A percentile compares a stretch with the other conserved stretches of the same genome.
phyloP scores from a whole-genome alignment of 2,797 vertebrate genomes.

The Sitta carolinensis region DNA sequence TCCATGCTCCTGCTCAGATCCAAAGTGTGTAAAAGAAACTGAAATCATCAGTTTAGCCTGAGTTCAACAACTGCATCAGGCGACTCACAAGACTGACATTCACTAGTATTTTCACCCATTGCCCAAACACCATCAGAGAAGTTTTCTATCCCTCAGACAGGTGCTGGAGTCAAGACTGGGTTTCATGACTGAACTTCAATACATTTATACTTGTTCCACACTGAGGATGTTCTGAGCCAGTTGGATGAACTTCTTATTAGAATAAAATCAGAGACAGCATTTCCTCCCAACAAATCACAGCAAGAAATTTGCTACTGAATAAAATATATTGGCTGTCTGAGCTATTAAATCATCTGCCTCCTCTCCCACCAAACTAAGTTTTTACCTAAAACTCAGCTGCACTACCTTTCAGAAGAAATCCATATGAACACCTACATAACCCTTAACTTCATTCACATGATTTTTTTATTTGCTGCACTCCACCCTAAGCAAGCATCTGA shows the following conservation, averaged over 20 bases:
- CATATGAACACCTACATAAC: not conserved
- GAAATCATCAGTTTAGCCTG: not conserved
- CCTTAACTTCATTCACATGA: not conserved
- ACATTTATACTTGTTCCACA: not conserved
- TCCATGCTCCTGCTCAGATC: not conserved
- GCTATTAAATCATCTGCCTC: not conserved
- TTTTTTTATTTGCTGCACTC: not conserved
- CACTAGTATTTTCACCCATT: not conserved
- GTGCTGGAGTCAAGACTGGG: not conserved
- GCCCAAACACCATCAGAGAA: not conserved
- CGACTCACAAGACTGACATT: fast-evolving
- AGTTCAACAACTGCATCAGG: not conserved
- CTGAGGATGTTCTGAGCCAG: not conserved
- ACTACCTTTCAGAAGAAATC: not conserved
- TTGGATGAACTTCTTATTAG: not conserved
- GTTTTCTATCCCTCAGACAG: not conserved
- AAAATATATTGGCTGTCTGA: not conserved
- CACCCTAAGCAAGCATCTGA: not conserved
- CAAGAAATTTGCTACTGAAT: not conserved
- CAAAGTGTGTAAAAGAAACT: not conserved
- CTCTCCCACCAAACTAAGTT: not conserved
- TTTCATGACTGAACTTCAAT: not conserved
- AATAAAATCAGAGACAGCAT: not conserved
- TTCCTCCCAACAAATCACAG: not conserved
- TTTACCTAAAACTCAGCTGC: not conserved